These are phyloP conservation scores for Ptilonorhynchus violaceus DNA, from an alignment of 2,113 vertebrate species.

Conservation along the genomic window DNA sequence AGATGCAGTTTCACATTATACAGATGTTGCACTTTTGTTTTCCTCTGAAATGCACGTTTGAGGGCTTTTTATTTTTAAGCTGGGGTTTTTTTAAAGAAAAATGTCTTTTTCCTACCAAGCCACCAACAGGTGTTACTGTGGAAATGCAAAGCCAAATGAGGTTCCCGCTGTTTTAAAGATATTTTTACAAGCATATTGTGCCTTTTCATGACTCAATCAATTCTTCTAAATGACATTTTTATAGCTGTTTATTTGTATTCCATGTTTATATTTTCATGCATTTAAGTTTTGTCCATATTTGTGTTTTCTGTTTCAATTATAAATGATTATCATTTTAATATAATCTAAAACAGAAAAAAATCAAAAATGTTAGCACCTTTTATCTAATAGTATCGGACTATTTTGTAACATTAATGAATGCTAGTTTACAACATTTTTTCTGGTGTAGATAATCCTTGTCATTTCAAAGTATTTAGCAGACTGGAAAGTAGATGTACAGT, in stretches of 20 bases:
- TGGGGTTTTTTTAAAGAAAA: neutral
- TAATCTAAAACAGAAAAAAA: neutral
- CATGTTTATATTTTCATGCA: neutral
- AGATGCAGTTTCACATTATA: neutral
- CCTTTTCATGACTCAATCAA: neutral
- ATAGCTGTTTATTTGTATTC: neutral
- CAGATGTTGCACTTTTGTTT: neutral
- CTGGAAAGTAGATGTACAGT: neutral
- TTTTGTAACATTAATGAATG: neutral
- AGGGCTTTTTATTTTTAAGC: neutral
- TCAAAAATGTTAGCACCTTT: neutral
- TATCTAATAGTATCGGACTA: neutral
- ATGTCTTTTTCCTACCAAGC: neutral
- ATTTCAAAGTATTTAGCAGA: neutral
- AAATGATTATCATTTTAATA: neutral
- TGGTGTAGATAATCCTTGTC: neutral
- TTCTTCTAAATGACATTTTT: neutral
- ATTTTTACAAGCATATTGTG: neutral
- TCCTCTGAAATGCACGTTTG: neutral
- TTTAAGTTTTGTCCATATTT: neutral
- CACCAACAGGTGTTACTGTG: neutral
- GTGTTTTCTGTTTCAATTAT: neutral
- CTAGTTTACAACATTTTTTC: neutral
- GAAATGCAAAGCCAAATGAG: neutral
- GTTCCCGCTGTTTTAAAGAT: neutral